These are phyloP conservation scores for Macrochelys suwanniensis DNA, from an alignment of 2,797 vertebrate genomes.

Conservation along the genomic window DNA sequence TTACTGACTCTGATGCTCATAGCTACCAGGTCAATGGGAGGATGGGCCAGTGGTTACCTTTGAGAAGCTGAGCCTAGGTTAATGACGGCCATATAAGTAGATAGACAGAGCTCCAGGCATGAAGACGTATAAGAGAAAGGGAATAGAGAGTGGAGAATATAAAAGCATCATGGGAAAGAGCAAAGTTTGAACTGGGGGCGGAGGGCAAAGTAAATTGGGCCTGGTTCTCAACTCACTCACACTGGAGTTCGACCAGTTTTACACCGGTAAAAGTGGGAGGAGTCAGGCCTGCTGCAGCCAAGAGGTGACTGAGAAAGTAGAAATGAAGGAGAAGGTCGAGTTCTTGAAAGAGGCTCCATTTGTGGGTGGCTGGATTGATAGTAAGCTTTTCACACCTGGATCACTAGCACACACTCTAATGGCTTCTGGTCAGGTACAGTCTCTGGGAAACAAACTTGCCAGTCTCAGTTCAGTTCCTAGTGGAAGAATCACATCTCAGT, in stretches of 20 bases:
- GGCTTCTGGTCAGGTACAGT: not conserved
- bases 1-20: no score
- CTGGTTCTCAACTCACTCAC: not conserved
- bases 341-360: conserved; percentile 3
- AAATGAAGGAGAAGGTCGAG: not conserved
- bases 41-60: no score
- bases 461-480: not conserved
- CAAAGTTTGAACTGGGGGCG: not conserved
- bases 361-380: not conserved
- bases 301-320: not conserved
- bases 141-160: not conserved
- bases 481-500: not conserved
- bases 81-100: conserved; percentile 67
- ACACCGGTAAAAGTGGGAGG: not conserved
- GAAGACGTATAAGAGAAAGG: not conserved
- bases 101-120: not conserved
- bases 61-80: conserved; percentile 33
- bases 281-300: not conserved
- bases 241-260: not conserved
- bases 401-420: not conserved
- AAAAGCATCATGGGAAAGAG: not conserved
- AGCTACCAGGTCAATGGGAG: no score
- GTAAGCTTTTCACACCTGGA: rapidly evolving
- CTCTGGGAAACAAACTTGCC: rapidly evolving
- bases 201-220: no score